Evolutionary conservation across 2,113 vertebrate species (phyloP).

Genomic region (Hoplias malabaricus): DNA sequence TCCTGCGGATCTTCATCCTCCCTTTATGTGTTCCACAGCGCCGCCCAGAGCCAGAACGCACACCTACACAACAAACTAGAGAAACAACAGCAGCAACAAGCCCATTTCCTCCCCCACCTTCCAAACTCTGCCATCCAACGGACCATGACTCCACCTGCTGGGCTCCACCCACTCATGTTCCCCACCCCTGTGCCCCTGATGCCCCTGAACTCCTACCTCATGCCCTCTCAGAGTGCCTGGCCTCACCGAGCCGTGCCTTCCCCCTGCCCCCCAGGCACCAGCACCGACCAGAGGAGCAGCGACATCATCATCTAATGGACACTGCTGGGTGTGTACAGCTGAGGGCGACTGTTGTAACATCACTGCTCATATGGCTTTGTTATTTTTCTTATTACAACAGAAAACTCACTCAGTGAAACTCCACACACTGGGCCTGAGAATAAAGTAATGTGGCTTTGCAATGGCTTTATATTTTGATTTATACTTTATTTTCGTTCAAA

Average conservation of each 20-base stretch:
- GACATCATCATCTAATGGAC: neutral
- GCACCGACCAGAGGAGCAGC: neutral
- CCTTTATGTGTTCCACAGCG: neutral
- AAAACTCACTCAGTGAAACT: too few species aligned
- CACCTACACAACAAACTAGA: neutral
- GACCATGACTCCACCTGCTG: neutral
- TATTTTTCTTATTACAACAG: too few species aligned
- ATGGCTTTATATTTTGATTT: too few species aligned
- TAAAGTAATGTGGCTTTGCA: too few species aligned
- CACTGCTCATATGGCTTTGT: too few species aligned
- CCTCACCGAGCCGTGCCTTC: neutral
- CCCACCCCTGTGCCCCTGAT: neutral
- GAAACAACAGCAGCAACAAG: neutral
- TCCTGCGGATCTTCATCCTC: slow-evolving; percentile 19
- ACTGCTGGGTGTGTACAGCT: neutral
- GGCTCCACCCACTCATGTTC: neutral
- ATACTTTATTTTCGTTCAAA: too few species aligned
- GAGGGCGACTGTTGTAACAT: too few species aligned
- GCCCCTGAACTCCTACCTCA: neutral
- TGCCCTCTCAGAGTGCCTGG: neutral
- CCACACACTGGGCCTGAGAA: too few species aligned
- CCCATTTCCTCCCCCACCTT: neutral
- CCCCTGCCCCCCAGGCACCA: neutral
- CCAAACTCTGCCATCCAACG: neutral
- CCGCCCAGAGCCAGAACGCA: neutral